phyloP scores from a whole-genome alignment of 2,797 vertebrate species.

The Parambassis ranga region DNA sequence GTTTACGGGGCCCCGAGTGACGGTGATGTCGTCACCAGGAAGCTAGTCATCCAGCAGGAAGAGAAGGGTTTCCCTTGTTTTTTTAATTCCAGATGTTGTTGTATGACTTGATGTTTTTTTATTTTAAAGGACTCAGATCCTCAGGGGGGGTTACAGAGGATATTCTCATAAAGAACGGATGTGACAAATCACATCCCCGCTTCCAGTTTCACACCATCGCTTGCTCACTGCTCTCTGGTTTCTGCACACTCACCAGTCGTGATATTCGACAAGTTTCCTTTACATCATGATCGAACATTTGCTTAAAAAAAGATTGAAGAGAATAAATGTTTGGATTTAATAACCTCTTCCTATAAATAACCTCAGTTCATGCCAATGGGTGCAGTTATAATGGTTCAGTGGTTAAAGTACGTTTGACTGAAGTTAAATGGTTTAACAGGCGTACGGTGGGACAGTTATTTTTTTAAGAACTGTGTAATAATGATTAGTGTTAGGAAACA shows the following conservation, averaged over 20 bases:
- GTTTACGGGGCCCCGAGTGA: slow-evolving; percentile 47
- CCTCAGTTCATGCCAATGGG: neutral
- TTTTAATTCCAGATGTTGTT: slow-evolving; percentile 36
- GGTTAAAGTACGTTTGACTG: neutral
- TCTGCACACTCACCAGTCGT: slow-evolving; percentile 5
- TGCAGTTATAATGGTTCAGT: neutral
- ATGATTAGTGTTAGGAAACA: neutral
- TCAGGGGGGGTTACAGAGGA: slow-evolving; percentile 29
- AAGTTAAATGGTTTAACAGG: neutral
- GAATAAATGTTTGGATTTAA: neutral
- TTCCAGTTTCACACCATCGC: slow-evolving; percentile 19
- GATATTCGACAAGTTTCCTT: neutral
- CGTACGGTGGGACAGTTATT: neutral
- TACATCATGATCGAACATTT: neutral
- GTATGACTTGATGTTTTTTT: slow-evolving; percentile 1
- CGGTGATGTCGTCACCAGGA: slow-evolving; percentile 56
- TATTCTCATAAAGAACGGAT: slow-evolving; percentile 49
- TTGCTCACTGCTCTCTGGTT: neutral
- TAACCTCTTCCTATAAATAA: neutral
- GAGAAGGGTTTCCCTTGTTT: slow-evolving; percentile 50
- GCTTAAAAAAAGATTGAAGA: neutral
- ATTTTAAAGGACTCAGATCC: slow-evolving; percentile 19
- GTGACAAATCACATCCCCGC: slow-evolving; percentile 28
- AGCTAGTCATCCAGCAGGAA: slow-evolving; percentile 49
- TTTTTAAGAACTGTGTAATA: neutral